A percentile compares a stretch with the other conserved stretches of the same genome.
Evolutionary conservation across 2,888 invertebrate genomes (phyloP).

Genomic region (Halictus quadricinctus): DNA sequence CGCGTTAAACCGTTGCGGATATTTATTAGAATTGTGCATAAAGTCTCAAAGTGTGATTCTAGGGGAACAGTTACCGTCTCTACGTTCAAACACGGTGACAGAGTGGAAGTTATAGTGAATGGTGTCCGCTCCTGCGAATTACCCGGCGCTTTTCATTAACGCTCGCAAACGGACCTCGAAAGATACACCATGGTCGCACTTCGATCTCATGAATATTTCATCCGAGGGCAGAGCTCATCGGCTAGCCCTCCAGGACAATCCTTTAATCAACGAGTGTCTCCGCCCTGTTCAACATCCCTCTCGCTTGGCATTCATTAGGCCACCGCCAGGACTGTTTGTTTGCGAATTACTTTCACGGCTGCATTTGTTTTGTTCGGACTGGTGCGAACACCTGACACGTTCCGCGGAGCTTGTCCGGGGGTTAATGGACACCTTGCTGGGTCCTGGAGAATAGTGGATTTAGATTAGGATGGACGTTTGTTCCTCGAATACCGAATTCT

Average conservation of each 20-base stretch:
- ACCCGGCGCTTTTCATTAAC: neutral
- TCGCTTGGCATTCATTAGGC: neutral
- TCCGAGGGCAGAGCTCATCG: constrained; percentile 25
- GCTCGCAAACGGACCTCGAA: constrained; percentile 10
- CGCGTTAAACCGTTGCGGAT: neutral
- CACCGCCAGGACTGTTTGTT: neutral
- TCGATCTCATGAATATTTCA: constrained; percentile 50
- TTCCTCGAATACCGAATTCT: neutral
- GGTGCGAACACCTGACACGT: neutral
- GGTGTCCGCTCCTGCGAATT: neutral
- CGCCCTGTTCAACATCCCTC: constrained; percentile 1
- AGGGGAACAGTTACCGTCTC: neutral
- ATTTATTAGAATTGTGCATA: neutral
- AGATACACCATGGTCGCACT: constrained; percentile 8
- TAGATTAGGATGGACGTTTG: neutral
- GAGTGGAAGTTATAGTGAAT: neutral
- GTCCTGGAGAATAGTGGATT: neutral
- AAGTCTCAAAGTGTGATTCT: neutral
- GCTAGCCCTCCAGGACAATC: constrained; percentile 34
- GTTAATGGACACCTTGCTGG: neutral
- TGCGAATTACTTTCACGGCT: constrained; percentile 19
- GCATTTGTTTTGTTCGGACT: neutral
- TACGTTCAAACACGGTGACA: neutral
- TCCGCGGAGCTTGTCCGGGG: neutral
- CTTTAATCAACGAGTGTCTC: constrained; percentile 40